Conservation (phyloP, 2,113 vertebrate genomes). For the Archocentrus centrarchus region DNA sequence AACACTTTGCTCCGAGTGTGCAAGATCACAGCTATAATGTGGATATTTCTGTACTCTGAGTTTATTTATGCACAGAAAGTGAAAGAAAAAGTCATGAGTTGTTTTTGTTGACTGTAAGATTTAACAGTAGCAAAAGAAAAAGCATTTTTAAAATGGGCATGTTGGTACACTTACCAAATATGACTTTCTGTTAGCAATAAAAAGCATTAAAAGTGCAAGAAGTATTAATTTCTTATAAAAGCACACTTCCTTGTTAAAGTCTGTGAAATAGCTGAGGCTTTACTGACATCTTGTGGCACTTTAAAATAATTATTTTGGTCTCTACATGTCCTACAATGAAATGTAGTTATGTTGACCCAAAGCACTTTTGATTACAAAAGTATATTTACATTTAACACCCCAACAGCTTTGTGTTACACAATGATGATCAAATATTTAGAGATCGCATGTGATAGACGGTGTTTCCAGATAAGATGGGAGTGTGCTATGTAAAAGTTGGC, state of each 20-base stretch:
- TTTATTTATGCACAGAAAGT: not conserved
- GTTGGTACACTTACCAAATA: not conserved
- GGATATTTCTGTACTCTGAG: not conserved
- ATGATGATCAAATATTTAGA: not conserved
- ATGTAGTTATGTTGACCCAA: too few species aligned
- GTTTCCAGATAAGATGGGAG: not conserved
- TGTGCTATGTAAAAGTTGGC: not conserved
- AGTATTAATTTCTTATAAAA: not conserved
- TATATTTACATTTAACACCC: not conserved
- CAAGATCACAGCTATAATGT: too few species aligned
- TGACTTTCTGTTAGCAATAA: not conserved
- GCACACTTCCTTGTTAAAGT: not conserved
- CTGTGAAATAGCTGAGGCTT: not conserved
- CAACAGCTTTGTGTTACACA: not conserved
- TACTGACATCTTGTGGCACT: conserved; percentile 7
- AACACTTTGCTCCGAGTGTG: too few species aligned
- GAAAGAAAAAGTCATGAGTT: not conserved
- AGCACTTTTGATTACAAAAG: not conserved
- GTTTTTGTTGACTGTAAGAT: not conserved
- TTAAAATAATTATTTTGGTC: not conserved
- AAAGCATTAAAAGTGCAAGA: not conserved
- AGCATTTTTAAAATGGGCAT: not conserved
- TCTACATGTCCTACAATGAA: not conserved
- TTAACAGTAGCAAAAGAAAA: not conserved
- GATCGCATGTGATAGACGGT: not conserved